These are phyloP conservation scores for Teleopsis dalmanni DNA, from an alignment of 1,140 invertebrate species.

Conservation along the genomic window DNA sequence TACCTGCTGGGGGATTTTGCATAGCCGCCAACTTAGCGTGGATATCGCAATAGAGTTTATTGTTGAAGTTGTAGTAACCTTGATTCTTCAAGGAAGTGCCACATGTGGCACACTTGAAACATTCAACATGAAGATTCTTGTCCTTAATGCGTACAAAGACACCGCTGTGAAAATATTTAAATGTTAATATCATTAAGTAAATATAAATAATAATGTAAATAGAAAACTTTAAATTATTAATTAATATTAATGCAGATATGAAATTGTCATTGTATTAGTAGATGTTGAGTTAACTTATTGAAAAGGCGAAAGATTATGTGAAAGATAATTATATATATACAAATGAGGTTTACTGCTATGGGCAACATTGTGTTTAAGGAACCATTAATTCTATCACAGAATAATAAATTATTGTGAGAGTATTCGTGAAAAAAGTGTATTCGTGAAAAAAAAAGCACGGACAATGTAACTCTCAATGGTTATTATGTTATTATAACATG, in stretches of 20 bases:
- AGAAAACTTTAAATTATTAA: not conserved
- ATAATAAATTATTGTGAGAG: too few relatives aligned
- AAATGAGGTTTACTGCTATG: too few relatives aligned
- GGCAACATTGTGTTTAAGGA: too few relatives aligned
- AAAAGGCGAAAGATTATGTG: too few relatives aligned
- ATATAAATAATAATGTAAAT: not conserved
- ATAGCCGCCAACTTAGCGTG: constrained; percentile 85
- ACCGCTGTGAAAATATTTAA: constrained; percentile 56
- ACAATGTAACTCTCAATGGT: too few relatives aligned
- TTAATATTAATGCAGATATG: not conserved
- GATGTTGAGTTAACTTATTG: too few relatives aligned
- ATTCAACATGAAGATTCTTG: constrained; percentile 91
- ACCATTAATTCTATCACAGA: too few relatives aligned
- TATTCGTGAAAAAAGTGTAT: too few relatives aligned
- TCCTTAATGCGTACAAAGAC: constrained; percentile 95
- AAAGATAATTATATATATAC: too few relatives aligned
- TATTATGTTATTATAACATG: too few relatives aligned
- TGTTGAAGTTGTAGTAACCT: constrained; percentile 92
- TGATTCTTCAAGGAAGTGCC: constrained; percentile 92
- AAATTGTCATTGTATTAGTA: too few relatives aligned
- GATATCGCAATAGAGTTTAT: constrained; percentile 93
- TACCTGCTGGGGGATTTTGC: constrained; percentile 67
- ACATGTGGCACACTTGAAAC: constrained; percentile 94
- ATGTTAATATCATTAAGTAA: not conserved
- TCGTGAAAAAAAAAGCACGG: too few relatives aligned